phyloP scores from a whole-genome alignment of 64 coral and sea anemone genomes.

The Actinia tenebrosa region DNA sequence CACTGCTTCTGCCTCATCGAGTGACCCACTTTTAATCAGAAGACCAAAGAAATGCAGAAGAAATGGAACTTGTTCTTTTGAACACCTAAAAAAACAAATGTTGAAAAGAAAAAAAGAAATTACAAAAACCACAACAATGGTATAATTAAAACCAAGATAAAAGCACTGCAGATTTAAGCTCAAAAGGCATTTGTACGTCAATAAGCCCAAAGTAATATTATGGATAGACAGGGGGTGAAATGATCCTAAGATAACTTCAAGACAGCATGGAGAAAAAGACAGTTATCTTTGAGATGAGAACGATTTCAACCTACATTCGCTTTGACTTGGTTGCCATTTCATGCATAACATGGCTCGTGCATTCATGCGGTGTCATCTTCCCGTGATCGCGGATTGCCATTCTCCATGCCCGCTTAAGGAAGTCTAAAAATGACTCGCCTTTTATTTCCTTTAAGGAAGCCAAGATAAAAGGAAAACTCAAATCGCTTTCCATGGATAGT shows the following conservation, averaged over 20 bases:
- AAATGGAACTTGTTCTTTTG: neutral
- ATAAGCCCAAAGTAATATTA: too few relatives aligned
- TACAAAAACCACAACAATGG: neutral
- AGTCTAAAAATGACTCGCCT: neutral
- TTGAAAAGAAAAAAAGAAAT: too few relatives aligned
- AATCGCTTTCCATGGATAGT: slow-evolving; percentile 4
- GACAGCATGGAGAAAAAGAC: too few relatives aligned
- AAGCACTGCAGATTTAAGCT: too few relatives aligned
- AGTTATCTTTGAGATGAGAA: too few relatives aligned
- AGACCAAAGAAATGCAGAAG: neutral
- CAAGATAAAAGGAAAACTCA: slow-evolving; percentile 16
- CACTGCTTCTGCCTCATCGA: neutral
- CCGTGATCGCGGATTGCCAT: neutral
- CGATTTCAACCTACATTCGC: neutral
- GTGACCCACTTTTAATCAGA: neutral
- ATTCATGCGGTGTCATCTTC: neutral
- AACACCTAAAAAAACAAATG: neutral
- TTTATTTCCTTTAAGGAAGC: neutral
- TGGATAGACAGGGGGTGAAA: too few relatives aligned
- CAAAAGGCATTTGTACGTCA: too few relatives aligned
- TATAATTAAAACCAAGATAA: too few relatives aligned
- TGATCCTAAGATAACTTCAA: too few relatives aligned
- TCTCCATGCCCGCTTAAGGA: slow-evolving; percentile 4
- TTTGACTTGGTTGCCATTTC: neutral
- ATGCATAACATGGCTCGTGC: slow-evolving; percentile 1